A percentile compares a stretch with the other conserved stretches of the same genome.
Evolutionary conservation across 1,140 invertebrate species (phyloP).

Genomic region (Caenorhabditis remanei): DNA sequence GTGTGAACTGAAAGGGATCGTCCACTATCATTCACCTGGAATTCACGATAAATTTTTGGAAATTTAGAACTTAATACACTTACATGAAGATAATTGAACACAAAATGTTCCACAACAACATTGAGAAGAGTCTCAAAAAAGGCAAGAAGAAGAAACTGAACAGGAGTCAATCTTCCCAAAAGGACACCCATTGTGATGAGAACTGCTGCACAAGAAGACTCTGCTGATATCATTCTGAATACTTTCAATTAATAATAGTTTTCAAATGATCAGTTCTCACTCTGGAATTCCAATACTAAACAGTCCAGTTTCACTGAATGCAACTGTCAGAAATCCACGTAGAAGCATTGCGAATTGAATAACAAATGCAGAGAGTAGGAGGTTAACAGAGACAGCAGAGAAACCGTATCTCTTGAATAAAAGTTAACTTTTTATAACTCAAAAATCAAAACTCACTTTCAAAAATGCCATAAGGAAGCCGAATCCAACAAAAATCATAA

Average conservation of each 20-base stretch:
- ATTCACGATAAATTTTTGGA: not conserved
- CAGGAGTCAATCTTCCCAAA: slow-evolving; percentile 79
- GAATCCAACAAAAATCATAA: slow-evolving; percentile 96
- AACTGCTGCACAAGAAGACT: slow-evolving; percentile 79
- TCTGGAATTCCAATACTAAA: slow-evolving; percentile 63
- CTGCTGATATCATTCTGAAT: slow-evolving; percentile 79
- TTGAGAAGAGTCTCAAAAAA: slow-evolving; percentile 78
- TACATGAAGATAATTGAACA: slow-evolving; percentile 78
- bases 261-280: not conserved
- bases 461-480: slow-evolving; percentile 96
- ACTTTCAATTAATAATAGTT: not conserved
- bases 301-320: slow-evolving; percentile 59
- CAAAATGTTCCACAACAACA: slow-evolving; percentile 79
- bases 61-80: slow-evolving; percentile 17
- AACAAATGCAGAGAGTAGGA: slow-evolving; percentile 82
- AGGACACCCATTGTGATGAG: slow-evolving; percentile 80
- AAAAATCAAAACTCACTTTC: slow-evolving; percentile 78
- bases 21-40: slow-evolving; percentile 71
- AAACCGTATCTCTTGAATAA: slow-evolving; percentile 83
- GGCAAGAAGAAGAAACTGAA: slow-evolving; percentile 79
- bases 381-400: slow-evolving; percentile 88
- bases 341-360: slow-evolving; percentile 63
- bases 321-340: slow-evolving; percentile 66
- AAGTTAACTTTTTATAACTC: not conserved
- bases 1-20: slow-evolving; percentile 71